Evolutionary conservation across 92 coral and sea anemone genomes (phyloP).

Genomic region (Epizoanthus scotinus): DNA sequence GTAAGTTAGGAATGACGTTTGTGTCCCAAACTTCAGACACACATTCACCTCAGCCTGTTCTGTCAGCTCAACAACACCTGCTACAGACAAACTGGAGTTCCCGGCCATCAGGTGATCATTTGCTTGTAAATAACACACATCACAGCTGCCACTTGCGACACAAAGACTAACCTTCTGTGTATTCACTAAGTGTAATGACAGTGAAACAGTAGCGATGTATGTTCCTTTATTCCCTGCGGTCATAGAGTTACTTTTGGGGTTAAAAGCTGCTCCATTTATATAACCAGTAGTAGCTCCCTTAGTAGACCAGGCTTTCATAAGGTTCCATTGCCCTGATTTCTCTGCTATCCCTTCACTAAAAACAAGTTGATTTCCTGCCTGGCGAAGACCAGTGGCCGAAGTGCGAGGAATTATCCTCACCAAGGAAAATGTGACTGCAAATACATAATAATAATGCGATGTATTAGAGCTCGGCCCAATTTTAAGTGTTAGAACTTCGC

Average conservation of each 20-base stretch:
- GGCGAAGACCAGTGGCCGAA: constrained; percentile 11
- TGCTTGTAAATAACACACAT: constrained; percentile 2
- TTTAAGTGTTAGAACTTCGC: constrained; percentile 3
- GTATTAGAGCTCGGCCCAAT: not conserved
- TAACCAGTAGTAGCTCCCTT: constrained; percentile 28
- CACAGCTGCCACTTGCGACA: not conserved
- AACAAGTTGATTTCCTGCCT: constrained; percentile 1
- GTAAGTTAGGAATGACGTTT: not conserved
- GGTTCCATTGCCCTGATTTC: constrained; percentile 24
- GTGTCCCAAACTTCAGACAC: not conserved
- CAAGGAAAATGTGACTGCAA: not conserved
- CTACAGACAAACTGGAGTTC: constrained; percentile 7
- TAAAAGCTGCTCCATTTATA: constrained; percentile 6
- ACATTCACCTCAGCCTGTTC: not conserved
- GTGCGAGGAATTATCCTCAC: constrained; percentile 20
- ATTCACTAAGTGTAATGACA: not conserved
- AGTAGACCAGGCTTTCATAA: constrained; percentile 21
- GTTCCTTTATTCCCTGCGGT: not conserved
- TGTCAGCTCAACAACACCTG: constrained; percentile 9
- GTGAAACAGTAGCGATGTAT: constrained; percentile 26
- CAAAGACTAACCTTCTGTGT: not conserved
- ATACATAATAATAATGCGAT: not conserved
- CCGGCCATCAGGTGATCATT: constrained; percentile 15
- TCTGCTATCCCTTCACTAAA: not conserved
- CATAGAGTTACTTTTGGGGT: constrained; percentile 1